Percentiles rank a stretch among this genome's conserved stretches.
Evolutionary conservation across 2,888 invertebrate genomes (phyloP).

Genomic region (Tanytarsus gracilentus): DNA sequence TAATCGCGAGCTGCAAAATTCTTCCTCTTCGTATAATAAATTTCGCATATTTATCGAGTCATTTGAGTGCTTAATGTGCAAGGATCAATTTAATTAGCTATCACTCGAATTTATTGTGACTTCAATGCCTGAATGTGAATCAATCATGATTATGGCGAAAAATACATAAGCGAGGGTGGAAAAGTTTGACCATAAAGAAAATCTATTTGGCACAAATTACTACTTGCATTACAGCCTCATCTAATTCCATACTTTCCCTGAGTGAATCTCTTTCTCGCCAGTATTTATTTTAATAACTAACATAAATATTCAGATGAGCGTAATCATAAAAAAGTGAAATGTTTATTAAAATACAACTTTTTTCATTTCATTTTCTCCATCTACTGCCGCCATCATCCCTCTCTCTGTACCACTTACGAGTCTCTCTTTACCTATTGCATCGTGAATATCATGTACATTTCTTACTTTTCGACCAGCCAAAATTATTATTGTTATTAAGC

Average conservation of each 20-base stretch:
- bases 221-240: neutral
- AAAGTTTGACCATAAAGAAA: constrained; percentile 21
- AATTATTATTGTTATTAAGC: constrained; percentile 16
- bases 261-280: constrained; percentile 5
- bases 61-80: neutral
- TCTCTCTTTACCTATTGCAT: no score
- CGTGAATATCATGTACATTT: neutral
- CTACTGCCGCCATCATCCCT: neutral
- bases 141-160: neutral
- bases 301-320: constrained; percentile 28
- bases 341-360: constrained; percentile 28
- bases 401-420: no score
- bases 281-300: constrained; percentile 16
- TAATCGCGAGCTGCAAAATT: constrained; percentile 6
- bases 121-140: neutral
- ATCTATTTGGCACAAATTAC: constrained; percentile 2
- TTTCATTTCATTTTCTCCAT: constrained; percentile 4
- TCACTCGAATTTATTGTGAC: no score
- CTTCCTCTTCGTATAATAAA: no score
- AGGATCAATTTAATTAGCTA: constrained; percentile 6
- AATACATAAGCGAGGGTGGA: neutral
- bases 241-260: neutral
- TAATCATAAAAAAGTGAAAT: constrained; percentile 24
- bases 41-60: neutral
- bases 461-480: constrained; percentile 10